A percentile compares a stretch with the other conserved stretches of the same genome.
phyloP scores from a whole-genome alignment of 2,797 vertebrate species.

The Ibycter americanus region DNA sequence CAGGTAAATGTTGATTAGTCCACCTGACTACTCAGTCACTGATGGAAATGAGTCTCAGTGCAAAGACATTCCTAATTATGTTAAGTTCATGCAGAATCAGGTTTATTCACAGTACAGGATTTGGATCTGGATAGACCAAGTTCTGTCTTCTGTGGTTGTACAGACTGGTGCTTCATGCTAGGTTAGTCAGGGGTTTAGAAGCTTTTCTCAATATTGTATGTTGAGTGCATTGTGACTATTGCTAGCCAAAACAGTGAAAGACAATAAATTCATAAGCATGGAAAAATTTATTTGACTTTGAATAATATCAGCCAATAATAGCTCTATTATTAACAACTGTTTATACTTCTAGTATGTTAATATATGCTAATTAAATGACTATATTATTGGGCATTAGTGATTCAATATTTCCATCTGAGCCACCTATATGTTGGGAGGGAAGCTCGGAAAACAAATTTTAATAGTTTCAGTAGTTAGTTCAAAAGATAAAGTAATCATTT shows the following conservation, averaged over 20 bases:
- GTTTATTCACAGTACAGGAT: neutral
- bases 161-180: accelerated
- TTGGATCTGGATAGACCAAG: neutral
- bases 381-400: neutral
- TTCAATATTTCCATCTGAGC: neutral
- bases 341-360: neutral
- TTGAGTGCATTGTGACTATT: neutral
- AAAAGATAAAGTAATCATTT: neutral
- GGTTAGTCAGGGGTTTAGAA: neutral
- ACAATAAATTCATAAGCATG: neutral
- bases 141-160: neutral
- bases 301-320: neutral
- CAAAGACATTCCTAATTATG: neutral
- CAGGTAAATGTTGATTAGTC: neutral
- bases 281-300: neutral
- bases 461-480: neutral
- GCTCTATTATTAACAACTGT: neutral
- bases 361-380: neutral
- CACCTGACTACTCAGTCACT: neutral
- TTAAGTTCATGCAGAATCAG: neutral
- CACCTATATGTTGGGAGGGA: neutral
- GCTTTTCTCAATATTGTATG: neutral
- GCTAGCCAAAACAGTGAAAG: neutral
- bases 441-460: neutral
- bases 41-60: neutral